These are phyloP conservation scores for Mythimna impura DNA, from an alignment of 2,888 invertebrate species.

Conservation along the genomic window DNA sequence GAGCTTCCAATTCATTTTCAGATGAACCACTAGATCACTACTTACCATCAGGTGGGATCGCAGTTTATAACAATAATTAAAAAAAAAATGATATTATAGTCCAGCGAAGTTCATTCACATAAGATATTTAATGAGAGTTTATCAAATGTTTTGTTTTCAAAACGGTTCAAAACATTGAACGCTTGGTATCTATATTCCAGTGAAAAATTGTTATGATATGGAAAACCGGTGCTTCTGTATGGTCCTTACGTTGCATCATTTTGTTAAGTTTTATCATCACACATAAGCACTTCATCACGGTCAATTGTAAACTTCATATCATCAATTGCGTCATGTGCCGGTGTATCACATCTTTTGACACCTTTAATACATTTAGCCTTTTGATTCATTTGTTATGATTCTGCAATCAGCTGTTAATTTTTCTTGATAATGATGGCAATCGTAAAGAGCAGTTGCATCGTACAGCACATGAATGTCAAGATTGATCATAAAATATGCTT, in stretches of 20 bases:
- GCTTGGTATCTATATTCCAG: neutral
- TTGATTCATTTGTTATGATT: conserved; percentile 46
- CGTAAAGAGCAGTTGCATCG: conserved; percentile 1
- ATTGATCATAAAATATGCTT: conserved; percentile 20
- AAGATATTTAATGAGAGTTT: conserved; percentile 15
- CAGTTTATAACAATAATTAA: too few relatives aligned
- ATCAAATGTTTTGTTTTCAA: conserved; percentile 30
- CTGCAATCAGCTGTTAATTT: conserved; percentile 46
- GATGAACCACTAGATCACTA: neutral
- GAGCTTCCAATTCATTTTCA: conserved; percentile 39
- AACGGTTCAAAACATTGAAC: conserved; percentile 17
- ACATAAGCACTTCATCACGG: conserved; percentile 22
- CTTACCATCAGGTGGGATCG: too few relatives aligned
- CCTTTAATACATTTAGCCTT: conserved; percentile 34
- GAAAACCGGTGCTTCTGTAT: conserved; percentile 1
- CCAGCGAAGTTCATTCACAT: conserved; percentile 32
- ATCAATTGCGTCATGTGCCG: conserved; percentile 49
- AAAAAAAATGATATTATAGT: conserved; percentile 6
- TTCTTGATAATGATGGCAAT: conserved; percentile 21
- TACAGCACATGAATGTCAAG: conserved; percentile 26
- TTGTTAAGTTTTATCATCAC: conserved; percentile 38
- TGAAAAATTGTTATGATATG: neutral
- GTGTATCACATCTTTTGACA: conserved; percentile 42
- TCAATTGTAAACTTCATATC: conserved; percentile 41
- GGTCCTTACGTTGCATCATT: conserved; percentile 33